These are phyloP conservation scores for Paedocypris sp. DNA, from an alignment of 2,113 vertebrate species.

Conservation along the genomic window DNA sequence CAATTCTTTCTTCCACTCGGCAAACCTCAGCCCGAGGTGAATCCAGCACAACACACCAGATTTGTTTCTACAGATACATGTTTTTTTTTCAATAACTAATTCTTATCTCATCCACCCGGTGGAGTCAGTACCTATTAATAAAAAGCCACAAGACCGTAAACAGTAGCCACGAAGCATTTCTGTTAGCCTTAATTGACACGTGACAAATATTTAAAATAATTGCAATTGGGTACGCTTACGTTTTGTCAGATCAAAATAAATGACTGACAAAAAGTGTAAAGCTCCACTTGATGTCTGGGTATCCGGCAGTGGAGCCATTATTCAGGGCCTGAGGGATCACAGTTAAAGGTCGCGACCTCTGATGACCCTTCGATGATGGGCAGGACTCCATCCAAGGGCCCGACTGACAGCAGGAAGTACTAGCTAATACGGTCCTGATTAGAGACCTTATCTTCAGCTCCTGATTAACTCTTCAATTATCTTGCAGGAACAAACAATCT, in stretches of 20 bases:
- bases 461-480: not conserved
- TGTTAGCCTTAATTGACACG: no score
- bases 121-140: not conserved
- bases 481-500: not conserved
- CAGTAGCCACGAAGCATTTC: no score
- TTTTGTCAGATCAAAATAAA: not conserved
- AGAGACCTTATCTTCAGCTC: constrained; percentile 3
- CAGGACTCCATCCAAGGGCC: not conserved
- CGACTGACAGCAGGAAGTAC: constrained; percentile 21
- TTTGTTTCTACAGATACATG: not conserved
- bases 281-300: not conserved
- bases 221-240: no score
- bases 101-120: not conserved
- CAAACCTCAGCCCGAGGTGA: constrained; percentile 14
- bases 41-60: not conserved
- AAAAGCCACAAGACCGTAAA: no score
- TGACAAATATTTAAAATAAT: no score
- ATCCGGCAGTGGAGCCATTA: constrained; percentile 9
- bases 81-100: not conserved
- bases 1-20: constrained; percentile 24
- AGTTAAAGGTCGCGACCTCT: not conserved
- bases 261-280: not conserved
- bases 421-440: constrained; percentile 27
- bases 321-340: constrained; percentile 7
- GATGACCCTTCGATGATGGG: not conserved